A percentile compares a stretch with the other conserved stretches of the same genome.
These are phyloP conservation scores for Pachyramphus minor DNA, from an alignment of 2,113 vertebrate genomes.

Conservation along the genomic window DNA sequence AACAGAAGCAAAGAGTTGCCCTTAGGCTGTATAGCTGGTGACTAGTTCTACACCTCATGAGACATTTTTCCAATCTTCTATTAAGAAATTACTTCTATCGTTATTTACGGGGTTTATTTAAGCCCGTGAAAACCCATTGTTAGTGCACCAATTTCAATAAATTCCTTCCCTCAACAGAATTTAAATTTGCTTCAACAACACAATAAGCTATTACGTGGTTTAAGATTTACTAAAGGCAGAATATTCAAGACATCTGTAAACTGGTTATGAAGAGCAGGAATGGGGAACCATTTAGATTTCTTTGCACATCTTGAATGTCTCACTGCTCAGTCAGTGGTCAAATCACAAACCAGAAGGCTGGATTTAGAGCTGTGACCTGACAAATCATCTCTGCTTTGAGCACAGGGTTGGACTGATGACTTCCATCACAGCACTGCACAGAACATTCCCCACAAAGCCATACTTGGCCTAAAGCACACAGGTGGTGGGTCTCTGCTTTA, in stretches of 20 bases:
- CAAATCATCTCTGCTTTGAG: background rate
- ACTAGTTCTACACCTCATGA: background rate
- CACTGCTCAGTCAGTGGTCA: too few species aligned
- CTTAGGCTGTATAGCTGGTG: background rate
- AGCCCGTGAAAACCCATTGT: background rate
- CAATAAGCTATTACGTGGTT: background rate
- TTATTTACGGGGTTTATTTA: background rate
- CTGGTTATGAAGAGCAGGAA: background rate
- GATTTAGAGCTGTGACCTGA: background rate
- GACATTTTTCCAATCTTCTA: background rate
- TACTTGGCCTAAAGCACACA: background rate
- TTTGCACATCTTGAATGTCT: accelerated
- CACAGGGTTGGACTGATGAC: background rate
- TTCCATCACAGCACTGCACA: background rate
- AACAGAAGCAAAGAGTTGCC: background rate
- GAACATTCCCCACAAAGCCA: background rate
- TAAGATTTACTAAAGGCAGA: background rate
- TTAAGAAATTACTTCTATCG: background rate
- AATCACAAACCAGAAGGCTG: background rate
- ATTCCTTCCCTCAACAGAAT: background rate
- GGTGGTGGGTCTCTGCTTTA: background rate
- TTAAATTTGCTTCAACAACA: background rate
- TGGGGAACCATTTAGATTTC: background rate
- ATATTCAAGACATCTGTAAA: background rate
- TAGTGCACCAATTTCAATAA: background rate